Percentiles rank a stretch among this genome's conserved stretches.
Evolutionary conservation across 2,888 invertebrate species (phyloP).

Genomic region (Phragmatobia fuliginosa): DNA sequence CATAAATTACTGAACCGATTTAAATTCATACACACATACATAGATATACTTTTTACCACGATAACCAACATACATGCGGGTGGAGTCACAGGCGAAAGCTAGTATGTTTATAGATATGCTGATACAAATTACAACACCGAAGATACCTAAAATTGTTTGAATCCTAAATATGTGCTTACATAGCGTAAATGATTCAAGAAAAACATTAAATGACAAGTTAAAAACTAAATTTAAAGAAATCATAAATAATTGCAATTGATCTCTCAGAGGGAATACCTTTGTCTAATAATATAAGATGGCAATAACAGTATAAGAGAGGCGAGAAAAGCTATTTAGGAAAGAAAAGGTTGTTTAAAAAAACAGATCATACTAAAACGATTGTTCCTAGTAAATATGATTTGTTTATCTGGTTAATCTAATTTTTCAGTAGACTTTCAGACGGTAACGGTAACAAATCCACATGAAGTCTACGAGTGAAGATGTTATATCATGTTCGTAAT

Average conservation of each 20-base stretch:
- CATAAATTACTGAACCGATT: no score
- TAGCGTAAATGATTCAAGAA: no score
- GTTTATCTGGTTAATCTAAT: slow-evolving; percentile 38
- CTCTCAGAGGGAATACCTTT: not conserved
- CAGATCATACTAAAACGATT: not conserved
- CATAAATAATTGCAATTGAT: not conserved
- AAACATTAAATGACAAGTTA: not conserved
- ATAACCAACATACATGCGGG: no score
- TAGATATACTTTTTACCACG: no score
- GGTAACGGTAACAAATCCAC: slow-evolving; percentile 40
- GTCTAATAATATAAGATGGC: not conserved
- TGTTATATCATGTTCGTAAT: slow-evolving; percentile 32
- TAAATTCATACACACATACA: no score
- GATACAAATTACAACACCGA: no score
- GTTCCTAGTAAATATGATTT: slow-evolving; percentile 33
- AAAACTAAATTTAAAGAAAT: not conserved
- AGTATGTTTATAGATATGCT: no score
- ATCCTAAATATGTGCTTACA: no score
- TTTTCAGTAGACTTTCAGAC: slow-evolving; percentile 38
- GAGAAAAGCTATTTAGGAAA: not conserved
- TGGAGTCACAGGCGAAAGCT: no score
- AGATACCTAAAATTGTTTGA: no score
- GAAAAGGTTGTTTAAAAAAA: not conserved
- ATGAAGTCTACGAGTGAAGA: slow-evolving; percentile 47
- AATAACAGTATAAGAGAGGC: not conserved